phyloP scores from a whole-genome alignment of 2,888 invertebrate genomes.

The Macrophya alboannulata region DNA sequence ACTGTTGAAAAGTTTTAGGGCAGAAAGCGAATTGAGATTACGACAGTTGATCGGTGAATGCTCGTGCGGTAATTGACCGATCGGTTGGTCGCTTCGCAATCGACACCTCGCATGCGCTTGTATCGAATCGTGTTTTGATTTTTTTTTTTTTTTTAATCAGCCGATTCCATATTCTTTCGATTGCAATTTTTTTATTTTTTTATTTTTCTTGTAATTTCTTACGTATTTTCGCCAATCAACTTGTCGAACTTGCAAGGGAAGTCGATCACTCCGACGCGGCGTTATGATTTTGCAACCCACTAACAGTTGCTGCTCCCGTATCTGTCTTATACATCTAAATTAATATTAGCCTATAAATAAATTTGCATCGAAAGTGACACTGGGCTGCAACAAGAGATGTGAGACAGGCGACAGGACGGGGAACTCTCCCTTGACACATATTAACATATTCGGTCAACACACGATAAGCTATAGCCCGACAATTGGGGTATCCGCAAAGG shows the following conservation, averaged over 20 bases:
- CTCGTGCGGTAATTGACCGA: slow-evolving; percentile 14
- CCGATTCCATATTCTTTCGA: background rate
- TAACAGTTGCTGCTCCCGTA: background rate
- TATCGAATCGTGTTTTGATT: background rate
- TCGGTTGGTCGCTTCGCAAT: slow-evolving; percentile 38
- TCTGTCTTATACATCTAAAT: slow-evolving; percentile 49
- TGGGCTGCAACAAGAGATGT: slow-evolving; percentile 34
- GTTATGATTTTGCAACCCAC: slow-evolving; percentile 23
- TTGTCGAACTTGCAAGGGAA: background rate
- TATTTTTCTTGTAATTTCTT: background rate
- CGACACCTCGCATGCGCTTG: background rate
- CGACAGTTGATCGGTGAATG: slow-evolving; percentile 39
- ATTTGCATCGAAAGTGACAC: slow-evolving; percentile 55
- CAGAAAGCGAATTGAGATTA: slow-evolving; percentile 40
- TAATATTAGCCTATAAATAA: slow-evolving; percentile 52
- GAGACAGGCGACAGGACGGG: slow-evolving; percentile 29
- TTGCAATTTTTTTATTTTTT: background rate
- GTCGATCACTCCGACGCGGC: background rate
- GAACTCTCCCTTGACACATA: slow-evolving; percentile 52
- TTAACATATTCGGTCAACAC: slow-evolving; percentile 46
- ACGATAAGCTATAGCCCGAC: slow-evolving; percentile 45
- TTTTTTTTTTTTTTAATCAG: background rate
- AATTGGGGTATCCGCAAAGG: slow-evolving; percentile 48
- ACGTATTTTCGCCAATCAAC: background rate
- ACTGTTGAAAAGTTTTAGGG: slow-evolving; percentile 27